Evolutionary conservation across 2,113 vertebrate genomes (phyloP).

Genomic region (Beaufortia kweichowensis): DNA sequence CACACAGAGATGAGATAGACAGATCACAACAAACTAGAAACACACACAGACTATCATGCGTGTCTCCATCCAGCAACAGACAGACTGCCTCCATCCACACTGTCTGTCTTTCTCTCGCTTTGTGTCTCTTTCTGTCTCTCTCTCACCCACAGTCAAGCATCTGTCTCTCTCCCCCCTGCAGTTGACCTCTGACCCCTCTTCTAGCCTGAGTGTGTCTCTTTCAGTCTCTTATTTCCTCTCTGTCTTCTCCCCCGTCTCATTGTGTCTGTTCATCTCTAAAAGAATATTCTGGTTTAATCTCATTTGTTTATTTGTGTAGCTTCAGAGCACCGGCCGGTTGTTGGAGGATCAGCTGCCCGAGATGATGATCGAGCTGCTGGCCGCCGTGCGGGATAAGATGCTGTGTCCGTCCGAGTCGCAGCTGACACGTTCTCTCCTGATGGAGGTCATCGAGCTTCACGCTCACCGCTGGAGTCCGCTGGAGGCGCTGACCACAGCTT

Average conservation of each 20-base stretch:
- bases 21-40: too few relatives aligned
- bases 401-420: constrained; percentile 90
- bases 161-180: background rate
- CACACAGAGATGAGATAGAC: too few relatives aligned
- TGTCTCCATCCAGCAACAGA: constrained; percentile 43
- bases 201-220: constrained; percentile 27
- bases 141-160: constrained; percentile 10
- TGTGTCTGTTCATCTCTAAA: constrained; percentile 3
- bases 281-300: background rate
- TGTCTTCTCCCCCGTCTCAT: background rate
- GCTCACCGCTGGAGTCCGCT: constrained; percentile 96
- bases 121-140: background rate
- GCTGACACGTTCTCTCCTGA: constrained; percentile 93
- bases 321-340: constrained; percentile 91
- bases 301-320: constrained; percentile 73
- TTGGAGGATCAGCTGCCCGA: constrained; percentile 96
- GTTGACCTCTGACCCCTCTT: constrained; percentile 40
- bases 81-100: constrained; percentile 15
- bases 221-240: constrained; percentile 2
- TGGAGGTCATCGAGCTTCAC: constrained; percentile 98
- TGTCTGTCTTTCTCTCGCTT: constrained; percentile 11
- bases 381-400: constrained; percentile 94
- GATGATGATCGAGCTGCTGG: constrained; percentile 96
- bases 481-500: constrained; percentile 91
- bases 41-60: constrained; percentile 44